Base-by-base conservation (phyloP, 2,113 vertebrate species). In the Gasterosteus nipponicus region DNA sequence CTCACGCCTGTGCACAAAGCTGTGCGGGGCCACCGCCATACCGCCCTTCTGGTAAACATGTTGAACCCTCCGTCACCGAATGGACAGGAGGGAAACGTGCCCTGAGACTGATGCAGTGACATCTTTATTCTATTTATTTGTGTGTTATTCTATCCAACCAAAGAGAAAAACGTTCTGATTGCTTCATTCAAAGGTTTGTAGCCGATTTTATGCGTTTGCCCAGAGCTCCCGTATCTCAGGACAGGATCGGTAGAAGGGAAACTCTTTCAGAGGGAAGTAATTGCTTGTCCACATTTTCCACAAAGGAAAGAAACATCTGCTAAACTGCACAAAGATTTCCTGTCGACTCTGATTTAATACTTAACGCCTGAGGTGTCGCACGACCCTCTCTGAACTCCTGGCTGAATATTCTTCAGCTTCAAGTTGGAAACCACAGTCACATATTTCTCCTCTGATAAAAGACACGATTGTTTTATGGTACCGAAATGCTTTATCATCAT, bases 1-100 rank as follows among this genome's bases (percentile, higher is more conserved):
- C 95, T 96, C 91, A 98, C 97, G 0, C 94, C 96, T 0, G 90
- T 98, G 2, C 97, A 98, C 93, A 96, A 97, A 86, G 95, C 97
- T 5, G 97, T 96, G 0, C 95, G 96, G 74, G 93, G 95, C 60
- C 95, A 96, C 69, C 95, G 95, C 86, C 97, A 97, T 88, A 94
- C 94, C 1, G 96, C 96, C 12, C 94, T 98, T 70, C 95, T 96
- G 96, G 97, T 98, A 91, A 80, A 78, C 41, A 66, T 2, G 4
- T n/a, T 15, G 54, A 26, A 26, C 22, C n/a, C 16, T 67, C 56
- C 29, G 38, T 19, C 9, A 51, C 5, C 0, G 59, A 49, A 7
- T 54, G 3, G 56, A 69, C 42, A 42, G 7, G 58, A 69, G 65
- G 78, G 57, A 72, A 42, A n/a, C 70, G 64, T 57, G 44, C 59